These are phyloP conservation scores for Stenodera caucasica DNA, from an alignment of 2,888 invertebrate genomes.

Conservation along the genomic window DNA sequence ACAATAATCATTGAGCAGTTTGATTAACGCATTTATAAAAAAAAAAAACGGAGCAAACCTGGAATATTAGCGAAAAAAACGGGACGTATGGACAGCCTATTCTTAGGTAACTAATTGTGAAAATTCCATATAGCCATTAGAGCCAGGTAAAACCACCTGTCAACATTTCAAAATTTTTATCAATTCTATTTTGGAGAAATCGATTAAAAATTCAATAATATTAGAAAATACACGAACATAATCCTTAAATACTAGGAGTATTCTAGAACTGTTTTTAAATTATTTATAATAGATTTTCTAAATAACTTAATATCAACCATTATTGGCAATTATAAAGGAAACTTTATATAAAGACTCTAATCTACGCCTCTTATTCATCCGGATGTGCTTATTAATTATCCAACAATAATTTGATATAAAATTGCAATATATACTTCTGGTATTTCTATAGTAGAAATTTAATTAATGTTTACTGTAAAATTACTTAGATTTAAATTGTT, in stretches of 20 bases:
- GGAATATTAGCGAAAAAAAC: no score
- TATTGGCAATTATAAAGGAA: not conserved
- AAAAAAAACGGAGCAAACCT: no score
- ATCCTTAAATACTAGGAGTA: no score
- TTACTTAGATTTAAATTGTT: slow-evolving; percentile 2
- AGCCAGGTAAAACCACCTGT: slow-evolving; percentile 30
- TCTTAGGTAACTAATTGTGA: slow-evolving; percentile 18
- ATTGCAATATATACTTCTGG: slow-evolving; percentile 6
- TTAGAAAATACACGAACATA: no score
- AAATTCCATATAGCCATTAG: slow-evolving; percentile 30
- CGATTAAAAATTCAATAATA: no score
- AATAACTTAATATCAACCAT: not conserved
- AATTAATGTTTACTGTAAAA: slow-evolving; percentile 1
- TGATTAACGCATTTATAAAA: no score
- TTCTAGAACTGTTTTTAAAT: no score
- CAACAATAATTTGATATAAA: slow-evolving; percentile 2
- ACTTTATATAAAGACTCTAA: slow-evolving; percentile 1
- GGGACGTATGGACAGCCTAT: no score
- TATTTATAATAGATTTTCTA: not conserved
- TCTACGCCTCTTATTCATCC: slow-evolving; percentile 3
- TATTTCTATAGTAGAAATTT: slow-evolving; percentile 1
- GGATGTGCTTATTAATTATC: slow-evolving; percentile 5
- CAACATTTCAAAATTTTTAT: slow-evolving; percentile 19
- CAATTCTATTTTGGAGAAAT: slow-evolving; percentile 12
- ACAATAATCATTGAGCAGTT: no score